Evolutionary conservation across 2,888 invertebrate species (phyloP).

Genomic region (Oegoconia quadripuncta): DNA sequence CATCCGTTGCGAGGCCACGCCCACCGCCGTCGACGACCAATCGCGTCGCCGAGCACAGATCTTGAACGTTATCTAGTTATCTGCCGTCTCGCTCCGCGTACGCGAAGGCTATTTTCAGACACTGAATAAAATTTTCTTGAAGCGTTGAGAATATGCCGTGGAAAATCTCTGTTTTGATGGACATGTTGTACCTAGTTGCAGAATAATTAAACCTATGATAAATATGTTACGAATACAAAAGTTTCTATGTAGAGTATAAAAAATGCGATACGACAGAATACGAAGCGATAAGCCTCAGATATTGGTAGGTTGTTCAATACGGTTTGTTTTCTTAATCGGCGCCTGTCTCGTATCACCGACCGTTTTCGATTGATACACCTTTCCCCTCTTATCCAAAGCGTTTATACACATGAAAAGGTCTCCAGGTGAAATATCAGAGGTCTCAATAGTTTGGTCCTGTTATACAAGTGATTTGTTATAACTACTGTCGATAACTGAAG

Average conservation of each 20-base stretch:
- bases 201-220: background rate
- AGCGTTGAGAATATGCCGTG: conserved; percentile 26
- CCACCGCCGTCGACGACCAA: conserved; percentile 58
- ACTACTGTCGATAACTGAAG: conserved; percentile 54
- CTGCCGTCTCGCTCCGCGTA: conserved; percentile 72
- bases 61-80: conserved; percentile 78
- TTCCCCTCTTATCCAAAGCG: conserved; percentile 17
- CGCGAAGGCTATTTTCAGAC: conserved; percentile 60
- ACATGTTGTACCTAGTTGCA: background rate
- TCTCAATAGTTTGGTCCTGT: conserved; percentile 38
- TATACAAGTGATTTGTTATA: conserved; percentile 55
- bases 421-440: conserved; percentile 35
- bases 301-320: conserved; percentile 45
- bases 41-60: conserved; percentile 70
- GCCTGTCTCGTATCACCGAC: conserved; percentile 43
- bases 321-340: conserved; percentile 64
- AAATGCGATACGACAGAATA: conserved; percentile 39
- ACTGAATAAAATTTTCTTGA: conserved; percentile 28
- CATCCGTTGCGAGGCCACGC: conserved; percentile 76
- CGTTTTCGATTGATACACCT: conserved; percentile 27
- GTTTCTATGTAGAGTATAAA: too few species aligned
- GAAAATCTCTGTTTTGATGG: conserved; percentile 23
- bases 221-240: too few species aligned
- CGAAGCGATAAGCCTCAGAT: conserved; percentile 48
- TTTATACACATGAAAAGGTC: conserved; percentile 13